Base-by-base conservation (phyloP, 2,888 invertebrate species). In the Hedychridium roseum region DNA sequence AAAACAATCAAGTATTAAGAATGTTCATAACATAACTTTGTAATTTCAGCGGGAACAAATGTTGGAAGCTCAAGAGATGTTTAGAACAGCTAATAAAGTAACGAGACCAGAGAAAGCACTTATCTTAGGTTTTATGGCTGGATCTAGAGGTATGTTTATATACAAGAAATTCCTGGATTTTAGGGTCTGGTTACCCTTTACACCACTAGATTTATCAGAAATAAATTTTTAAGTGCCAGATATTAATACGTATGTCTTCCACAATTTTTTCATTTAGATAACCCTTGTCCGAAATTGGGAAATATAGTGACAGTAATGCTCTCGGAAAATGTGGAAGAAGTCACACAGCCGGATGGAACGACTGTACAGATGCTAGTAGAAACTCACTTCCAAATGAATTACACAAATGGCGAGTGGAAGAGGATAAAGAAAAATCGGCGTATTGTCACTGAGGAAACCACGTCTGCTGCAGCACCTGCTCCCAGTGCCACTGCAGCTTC, bases 331-430 rank as follows among this genome's bases (percentile, higher is more conserved):
- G 89, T 86, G 68, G 97, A 97, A 79, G 90, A 90, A 64, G 90
- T 96, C 0, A 84, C 88, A 7, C 94, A 94, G 73, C 83, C 90
- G 0, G 94, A 96, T 78, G 92, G 93, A 57, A 88, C 90, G 0
- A 88, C 88, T 68, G 80, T 86, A 15, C 86, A 88, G 0, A 90
- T 92, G 80, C 81, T 92, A 40, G 92, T 92, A 0, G 97, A 97
- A 79, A 96, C 94, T 57, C 95, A 94, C 80, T 97, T 98, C 86
- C 95, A 97, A 79, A 94, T 98, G 93, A 97, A 98, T 81, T 97
- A 97, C 81, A 92, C 92, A 74, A 96, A 94, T 42, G 97, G 97
- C 18, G 96, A 97, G 76, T 98, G 97, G 97, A 96, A 96, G 75
- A 83, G 90, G 67, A 90, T 97, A 67, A 94, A 95, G 80, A 97